phyloP scores from a whole-genome alignment of 2,888 invertebrate species.

The Pediacus dermestoides region DNA sequence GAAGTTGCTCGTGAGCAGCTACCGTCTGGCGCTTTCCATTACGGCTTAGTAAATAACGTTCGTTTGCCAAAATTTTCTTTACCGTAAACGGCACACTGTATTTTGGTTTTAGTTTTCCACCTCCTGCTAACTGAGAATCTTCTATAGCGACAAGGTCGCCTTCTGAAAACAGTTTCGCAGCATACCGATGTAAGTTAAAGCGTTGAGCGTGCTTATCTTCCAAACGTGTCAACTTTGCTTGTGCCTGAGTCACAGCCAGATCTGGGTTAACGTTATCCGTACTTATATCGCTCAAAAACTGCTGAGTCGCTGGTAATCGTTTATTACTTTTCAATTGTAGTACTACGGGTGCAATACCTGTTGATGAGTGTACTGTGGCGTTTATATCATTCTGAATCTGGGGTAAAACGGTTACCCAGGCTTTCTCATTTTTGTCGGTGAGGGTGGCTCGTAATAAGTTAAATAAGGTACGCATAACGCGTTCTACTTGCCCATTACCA shows the following conservation, averaged over 20 bases:
- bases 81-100: constrained; percentile 22
- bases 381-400: constrained; percentile 18
- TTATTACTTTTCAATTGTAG: too few species aligned
- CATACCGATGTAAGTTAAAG: constrained; percentile 6
- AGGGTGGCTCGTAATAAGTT: constrained; percentile 18
- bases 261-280: too few species aligned
- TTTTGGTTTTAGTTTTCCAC: constrained; percentile 21
- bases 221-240: too few species aligned
- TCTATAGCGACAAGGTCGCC: constrained; percentile 18
- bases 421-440: constrained; percentile 13
- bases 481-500: constrained; percentile 12
- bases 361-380: constrained; percentile 17
- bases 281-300: constrained; percentile 9
- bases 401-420: constrained; percentile 13
- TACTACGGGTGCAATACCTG: constrained; percentile 10
- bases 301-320: too few species aligned
- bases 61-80: constrained; percentile 19
- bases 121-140: constrained; percentile 23
- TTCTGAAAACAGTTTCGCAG: neutral
- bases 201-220: neutral
- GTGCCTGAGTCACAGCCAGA: too few species aligned
- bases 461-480: constrained; percentile 20
- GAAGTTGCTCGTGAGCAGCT: constrained; percentile 26
- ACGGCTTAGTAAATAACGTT: constrained; percentile 21
- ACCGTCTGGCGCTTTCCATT: constrained; percentile 20